Evolutionary conservation across 1,140 invertebrate species (phyloP).

Genomic region (Drosophila kikkawai): DNA sequence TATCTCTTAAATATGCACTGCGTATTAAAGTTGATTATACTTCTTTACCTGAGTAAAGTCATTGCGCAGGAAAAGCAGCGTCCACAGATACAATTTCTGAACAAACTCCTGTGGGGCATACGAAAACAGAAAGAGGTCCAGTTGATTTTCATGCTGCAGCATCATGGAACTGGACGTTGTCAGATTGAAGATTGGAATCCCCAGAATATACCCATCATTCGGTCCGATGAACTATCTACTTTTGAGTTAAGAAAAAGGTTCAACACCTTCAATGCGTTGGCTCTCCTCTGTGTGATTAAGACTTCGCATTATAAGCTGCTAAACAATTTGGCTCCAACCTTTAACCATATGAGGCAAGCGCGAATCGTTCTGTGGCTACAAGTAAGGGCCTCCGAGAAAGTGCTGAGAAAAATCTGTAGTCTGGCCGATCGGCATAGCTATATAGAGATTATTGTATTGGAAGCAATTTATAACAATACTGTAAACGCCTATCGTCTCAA

Average conservation of each 20-base stretch:
- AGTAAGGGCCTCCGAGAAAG: not conserved
- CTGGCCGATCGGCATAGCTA: slow-evolving; percentile 1
- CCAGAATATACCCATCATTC: slow-evolving; percentile 4
- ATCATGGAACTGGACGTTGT: not conserved
- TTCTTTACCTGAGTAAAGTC: not conserved
- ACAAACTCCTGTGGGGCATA: not conserved
- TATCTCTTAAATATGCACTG: not conserved
- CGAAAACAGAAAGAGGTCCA: not conserved
- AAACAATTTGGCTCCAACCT: not conserved
- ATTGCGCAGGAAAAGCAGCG: not conserved
- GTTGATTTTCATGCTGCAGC: slow-evolving; percentile 13
- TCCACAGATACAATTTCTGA: not conserved
- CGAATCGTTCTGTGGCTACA: slow-evolving; percentile 20
- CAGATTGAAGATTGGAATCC: not conserved
- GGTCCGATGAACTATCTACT: not conserved
- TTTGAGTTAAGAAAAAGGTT: not conserved
- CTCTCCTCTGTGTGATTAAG: slow-evolving; percentile 31
- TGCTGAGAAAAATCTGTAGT: not conserved
- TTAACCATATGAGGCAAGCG: slow-evolving; percentile 12
- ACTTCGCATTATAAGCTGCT: not conserved
- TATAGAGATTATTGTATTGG: slow-evolving; percentile 20
- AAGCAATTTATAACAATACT: not conserved
- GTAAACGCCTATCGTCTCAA: slow-evolving; percentile 1
- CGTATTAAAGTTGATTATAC: not conserved
- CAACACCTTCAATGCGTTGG: not conserved